Conservation (phyloP, 2,797 vertebrate species). For the Coendou prehensilis region DNA sequence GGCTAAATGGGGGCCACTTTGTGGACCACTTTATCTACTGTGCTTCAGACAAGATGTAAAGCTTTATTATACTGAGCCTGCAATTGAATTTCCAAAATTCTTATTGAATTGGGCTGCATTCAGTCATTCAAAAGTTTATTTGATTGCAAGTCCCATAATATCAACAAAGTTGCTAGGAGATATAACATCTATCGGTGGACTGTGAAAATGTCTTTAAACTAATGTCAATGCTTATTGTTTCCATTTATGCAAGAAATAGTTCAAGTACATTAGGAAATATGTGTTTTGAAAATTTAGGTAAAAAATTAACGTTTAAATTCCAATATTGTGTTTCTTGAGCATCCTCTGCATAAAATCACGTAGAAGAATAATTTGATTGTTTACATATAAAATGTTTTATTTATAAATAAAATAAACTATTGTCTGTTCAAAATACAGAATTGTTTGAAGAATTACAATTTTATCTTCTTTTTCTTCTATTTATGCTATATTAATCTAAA, state of each 20-base stretch:
- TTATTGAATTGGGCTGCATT: neutral
- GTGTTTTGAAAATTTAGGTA: neutral
- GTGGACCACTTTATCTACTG: neutral
- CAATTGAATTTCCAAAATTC: constrained; percentile 1
- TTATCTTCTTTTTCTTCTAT: neutral
- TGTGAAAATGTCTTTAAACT: constrained; percentile 21
- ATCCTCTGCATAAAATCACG: neutral
- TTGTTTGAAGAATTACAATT: neutral
- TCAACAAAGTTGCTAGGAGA: neutral
- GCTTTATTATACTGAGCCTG: neutral
- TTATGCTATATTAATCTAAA: neutral
- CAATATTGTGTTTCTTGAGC: neutral
- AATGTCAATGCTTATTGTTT: neutral
- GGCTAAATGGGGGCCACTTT: neutral
- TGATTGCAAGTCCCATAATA: neutral
- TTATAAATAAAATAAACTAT: neutral
- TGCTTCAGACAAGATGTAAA: neutral
- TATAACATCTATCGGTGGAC: neutral
- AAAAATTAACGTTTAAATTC: neutral
- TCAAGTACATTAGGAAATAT: neutral
- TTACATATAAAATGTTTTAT: neutral
- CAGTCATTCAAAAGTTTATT: neutral
- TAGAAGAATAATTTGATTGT: neutral
- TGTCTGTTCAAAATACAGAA: neutral
- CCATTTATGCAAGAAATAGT: neutral